These are phyloP conservation scores for Hiodon alosoides DNA, from an alignment of 2,113 vertebrate genomes.

Conservation along the genomic window DNA sequence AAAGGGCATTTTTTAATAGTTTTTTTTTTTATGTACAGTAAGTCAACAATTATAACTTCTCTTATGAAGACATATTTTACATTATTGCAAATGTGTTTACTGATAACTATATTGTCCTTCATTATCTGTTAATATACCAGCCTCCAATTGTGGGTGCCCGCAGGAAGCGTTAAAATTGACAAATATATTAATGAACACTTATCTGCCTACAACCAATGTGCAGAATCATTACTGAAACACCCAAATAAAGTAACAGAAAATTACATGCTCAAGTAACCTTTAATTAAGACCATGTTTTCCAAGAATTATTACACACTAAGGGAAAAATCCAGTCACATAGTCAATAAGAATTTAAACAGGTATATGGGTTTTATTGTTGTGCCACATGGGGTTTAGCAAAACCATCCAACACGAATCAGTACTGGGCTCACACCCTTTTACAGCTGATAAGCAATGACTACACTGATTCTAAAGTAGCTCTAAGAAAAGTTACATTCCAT, in stretches of 20 bases:
- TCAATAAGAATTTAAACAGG: slow-evolving; percentile 1
- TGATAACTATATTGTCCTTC: too few relatives aligned
- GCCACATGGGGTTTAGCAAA: background rate
- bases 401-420: background rate
- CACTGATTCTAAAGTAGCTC: background rate
- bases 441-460: slow-evolving; percentile 1
- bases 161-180: too few relatives aligned
- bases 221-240: background rate
- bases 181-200: too few relatives aligned
- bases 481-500: background rate
- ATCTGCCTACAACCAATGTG: background rate
- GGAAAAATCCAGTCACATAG: background rate
- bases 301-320: background rate
- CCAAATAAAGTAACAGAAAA: background rate
- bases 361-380: background rate
- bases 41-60: too few relatives aligned
- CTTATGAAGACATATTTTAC: too few relatives aligned
- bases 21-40: too few relatives aligned
- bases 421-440: background rate
- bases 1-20: too few relatives aligned
- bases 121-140: too few relatives aligned
- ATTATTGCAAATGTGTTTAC: too few relatives aligned
- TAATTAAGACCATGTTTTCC: too few relatives aligned
- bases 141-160: too few relatives aligned
- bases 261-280: background rate